A percentile compares a stretch with the other conserved stretches of the same genome.
phyloP scores from a whole-genome alignment of 2,888 invertebrate genomes.

The Leistus spinibarbis region DNA sequence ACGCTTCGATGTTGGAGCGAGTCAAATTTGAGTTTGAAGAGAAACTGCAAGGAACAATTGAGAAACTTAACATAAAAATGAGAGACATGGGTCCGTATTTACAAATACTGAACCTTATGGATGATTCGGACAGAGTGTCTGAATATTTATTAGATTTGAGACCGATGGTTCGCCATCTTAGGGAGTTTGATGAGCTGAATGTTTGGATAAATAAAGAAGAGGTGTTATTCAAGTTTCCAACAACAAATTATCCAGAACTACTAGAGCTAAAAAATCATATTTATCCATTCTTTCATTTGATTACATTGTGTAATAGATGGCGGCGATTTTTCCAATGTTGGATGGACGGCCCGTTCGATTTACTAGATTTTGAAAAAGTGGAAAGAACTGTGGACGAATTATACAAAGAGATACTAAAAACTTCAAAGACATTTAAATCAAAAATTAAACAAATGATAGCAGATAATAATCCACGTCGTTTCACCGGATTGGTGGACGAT shows the following conservation, averaged over 20 bases:
- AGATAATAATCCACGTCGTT: slow-evolving; percentile 66
- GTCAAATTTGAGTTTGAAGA: slow-evolving; percentile 88
- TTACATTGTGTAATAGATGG: slow-evolving; percentile 77
- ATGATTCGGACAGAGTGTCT: slow-evolving; percentile 73
- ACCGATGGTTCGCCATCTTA: slow-evolving; percentile 75
- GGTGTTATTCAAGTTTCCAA: slow-evolving; percentile 79
- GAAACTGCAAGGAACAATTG: slow-evolving; percentile 70
- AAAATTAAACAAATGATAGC: slow-evolving; percentile 78
- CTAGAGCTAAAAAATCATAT: slow-evolving; percentile 77
- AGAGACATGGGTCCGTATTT: slow-evolving; percentile 75
- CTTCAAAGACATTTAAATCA: slow-evolving; percentile 76
- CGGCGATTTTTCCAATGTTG: slow-evolving; percentile 82
- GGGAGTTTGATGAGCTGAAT: slow-evolving; percentile 76
- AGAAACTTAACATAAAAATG: slow-evolving; percentile 73
- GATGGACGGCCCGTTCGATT: slow-evolving; percentile 92
- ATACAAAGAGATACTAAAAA: slow-evolving; percentile 77
- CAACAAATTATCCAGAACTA: slow-evolving; percentile 76
- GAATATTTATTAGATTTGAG: slow-evolving; percentile 81
- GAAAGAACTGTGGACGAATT: slow-evolving; percentile 82
- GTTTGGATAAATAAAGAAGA: slow-evolving; percentile 92
- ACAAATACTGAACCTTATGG: slow-evolving; percentile 83
- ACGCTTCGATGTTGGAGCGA: slow-evolving; percentile 79
- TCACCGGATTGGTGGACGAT: slow-evolving; percentile 74
- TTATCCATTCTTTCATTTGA: slow-evolving; percentile 71
- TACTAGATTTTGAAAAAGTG: slow-evolving; percentile 76